Conservation (phyloP, 2,113 vertebrate species). For the Halcyon senegalensis region DNA sequence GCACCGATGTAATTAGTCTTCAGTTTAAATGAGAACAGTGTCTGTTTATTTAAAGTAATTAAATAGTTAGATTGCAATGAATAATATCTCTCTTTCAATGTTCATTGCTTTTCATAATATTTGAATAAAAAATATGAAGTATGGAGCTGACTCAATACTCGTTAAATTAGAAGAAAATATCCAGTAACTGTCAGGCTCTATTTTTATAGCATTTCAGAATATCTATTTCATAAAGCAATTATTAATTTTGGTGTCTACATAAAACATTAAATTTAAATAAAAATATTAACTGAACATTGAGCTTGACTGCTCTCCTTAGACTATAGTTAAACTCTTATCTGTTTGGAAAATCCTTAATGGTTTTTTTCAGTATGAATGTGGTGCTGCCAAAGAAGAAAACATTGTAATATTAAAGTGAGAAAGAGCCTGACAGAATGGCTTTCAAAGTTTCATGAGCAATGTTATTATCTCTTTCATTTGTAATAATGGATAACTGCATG, state of each 20-base stretch:
- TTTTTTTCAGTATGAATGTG: background rate
- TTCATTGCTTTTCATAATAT: background rate
- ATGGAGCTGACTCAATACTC: background rate
- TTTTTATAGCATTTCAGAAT: background rate
- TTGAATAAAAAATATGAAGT: background rate
- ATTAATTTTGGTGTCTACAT: background rate
- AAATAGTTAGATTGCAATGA: background rate
- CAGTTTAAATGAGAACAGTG: background rate
- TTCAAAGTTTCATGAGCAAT: background rate
- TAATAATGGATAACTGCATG: background rate
- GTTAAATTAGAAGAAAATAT: background rate
- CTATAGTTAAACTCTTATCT: background rate
- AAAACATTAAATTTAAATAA: background rate
- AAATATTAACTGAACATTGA: background rate
- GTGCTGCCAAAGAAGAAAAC: background rate
- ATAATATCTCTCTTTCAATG: background rate
- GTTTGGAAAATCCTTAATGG: background rate
- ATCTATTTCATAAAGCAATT: background rate
- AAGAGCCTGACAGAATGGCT: background rate
- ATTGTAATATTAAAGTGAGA: background rate
- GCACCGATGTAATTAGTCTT: background rate
- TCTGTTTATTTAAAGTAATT: background rate
- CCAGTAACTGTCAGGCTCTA: background rate
- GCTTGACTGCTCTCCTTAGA: background rate
- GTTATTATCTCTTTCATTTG: background rate